Evolutionary conservation across 1,140 invertebrate genomes (phyloP).

Genomic region (Paraescarpia echinospica): DNA sequence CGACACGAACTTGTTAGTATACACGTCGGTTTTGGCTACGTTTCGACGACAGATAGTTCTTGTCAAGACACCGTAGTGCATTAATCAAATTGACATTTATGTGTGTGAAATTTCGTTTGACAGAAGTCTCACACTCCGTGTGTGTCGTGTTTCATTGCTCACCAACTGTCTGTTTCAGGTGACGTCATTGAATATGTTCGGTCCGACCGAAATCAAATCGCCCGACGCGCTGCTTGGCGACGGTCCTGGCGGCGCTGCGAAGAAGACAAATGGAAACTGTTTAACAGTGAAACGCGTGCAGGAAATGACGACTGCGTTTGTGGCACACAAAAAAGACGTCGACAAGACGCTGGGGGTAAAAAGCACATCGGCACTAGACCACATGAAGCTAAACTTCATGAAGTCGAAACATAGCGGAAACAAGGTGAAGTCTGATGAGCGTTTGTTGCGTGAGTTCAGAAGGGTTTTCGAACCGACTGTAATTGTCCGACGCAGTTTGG

Average conservation of each 20-base stretch:
- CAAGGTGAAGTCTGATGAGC: neutral
- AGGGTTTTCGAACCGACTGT: neutral
- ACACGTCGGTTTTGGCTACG: neutral
- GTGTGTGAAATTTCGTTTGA: neutral
- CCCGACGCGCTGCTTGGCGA: neutral
- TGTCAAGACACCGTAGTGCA: neutral
- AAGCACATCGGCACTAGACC: neutral
- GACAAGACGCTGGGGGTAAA: neutral
- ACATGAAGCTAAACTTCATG: neutral
- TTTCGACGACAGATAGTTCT: neutral
- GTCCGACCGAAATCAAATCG: neutral
- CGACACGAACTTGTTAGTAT: neutral
- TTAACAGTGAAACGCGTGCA: neutral
- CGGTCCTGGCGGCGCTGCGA: neutral
- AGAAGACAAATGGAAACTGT: neutral
- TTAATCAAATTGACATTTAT: neutral
- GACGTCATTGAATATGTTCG: neutral
- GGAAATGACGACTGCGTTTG: neutral
- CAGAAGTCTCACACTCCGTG: neutral
- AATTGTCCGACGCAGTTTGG: neutral
- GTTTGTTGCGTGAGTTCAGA: neutral
- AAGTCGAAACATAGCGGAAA: neutral
- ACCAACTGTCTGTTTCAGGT: neutral
- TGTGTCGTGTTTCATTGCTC: neutral
- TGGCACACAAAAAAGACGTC: neutral